These are phyloP conservation scores for Centroberyx gerrardi DNA, from an alignment of 2,797 vertebrate genomes.

Conservation along the genomic window DNA sequence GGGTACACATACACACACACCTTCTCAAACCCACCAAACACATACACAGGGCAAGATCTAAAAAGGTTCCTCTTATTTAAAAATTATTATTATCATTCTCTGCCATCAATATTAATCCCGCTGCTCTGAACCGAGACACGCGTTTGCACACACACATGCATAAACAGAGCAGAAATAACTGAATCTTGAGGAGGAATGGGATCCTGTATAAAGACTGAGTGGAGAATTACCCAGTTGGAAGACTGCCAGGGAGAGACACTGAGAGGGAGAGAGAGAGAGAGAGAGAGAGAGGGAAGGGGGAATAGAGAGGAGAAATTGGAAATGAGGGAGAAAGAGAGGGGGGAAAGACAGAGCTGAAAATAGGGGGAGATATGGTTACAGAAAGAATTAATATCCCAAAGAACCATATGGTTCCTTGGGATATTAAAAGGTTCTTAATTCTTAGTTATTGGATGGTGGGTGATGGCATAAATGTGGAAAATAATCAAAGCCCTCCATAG, in stretches of 20 bases:
- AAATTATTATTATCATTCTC: conserved; percentile 32
- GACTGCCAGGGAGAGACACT: conserved; percentile 9
- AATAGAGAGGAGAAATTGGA: background rate
- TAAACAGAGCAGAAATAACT: conserved; percentile 19
- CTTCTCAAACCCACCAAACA: background rate
- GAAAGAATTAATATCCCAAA: too few relatives aligned
- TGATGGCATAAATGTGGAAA: too few relatives aligned
- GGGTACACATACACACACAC: conserved; percentile 20
- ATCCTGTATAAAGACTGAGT: conserved; percentile 12
- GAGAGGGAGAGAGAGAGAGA: background rate
- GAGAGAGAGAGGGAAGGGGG: background rate
- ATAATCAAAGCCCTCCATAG: too few relatives aligned
- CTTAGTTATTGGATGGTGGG: too few relatives aligned
- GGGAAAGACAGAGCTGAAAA: background rate
- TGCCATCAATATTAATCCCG: conserved; percentile 40
- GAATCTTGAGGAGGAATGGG: conserved; percentile 19
- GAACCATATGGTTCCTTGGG: too few relatives aligned
- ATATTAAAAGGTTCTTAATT: too few relatives aligned
- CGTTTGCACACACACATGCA: conserved; percentile 15
- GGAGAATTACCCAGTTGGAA: conserved; percentile 19
- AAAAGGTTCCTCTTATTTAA: conserved; percentile 20
- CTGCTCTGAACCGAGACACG: conserved; percentile 20
- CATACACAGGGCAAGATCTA: background rate
- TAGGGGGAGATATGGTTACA: too few relatives aligned
- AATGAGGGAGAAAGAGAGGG: background rate